These are phyloP conservation scores for Trematomus bernacchii DNA, from an alignment of 2,797 vertebrate genomes.

Conservation along the genomic window DNA sequence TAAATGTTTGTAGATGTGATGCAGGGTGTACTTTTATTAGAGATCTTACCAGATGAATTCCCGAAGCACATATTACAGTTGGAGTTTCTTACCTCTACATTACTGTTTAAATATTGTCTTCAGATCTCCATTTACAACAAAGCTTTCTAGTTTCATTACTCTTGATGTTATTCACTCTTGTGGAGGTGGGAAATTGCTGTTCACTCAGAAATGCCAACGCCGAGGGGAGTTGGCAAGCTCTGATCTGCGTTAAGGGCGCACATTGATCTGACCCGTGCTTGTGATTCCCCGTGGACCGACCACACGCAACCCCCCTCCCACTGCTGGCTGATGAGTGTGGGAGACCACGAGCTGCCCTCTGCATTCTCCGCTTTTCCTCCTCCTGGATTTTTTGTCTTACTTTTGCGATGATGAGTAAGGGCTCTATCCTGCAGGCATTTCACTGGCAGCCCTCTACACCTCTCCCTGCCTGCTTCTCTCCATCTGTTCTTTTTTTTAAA, in stretches of 20 bases:
- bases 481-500: conserved; percentile 71
- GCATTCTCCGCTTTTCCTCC: conserved; percentile 45
- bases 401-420: conserved; percentile 70
- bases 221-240: conserved; percentile 78
- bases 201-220: conserved; percentile 79
- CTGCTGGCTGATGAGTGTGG: conserved; percentile 68
- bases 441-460: conserved; percentile 56
- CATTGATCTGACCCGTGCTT: conserved; percentile 77
- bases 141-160: conserved; percentile 50
- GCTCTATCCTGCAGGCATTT: conserved; percentile 77
- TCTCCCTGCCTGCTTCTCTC: conserved; percentile 49
- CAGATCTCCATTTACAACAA: conserved; percentile 58
- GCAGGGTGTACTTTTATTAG: no score
- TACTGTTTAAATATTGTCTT: conserved; percentile 43
- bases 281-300: conserved; percentile 64
- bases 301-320: conserved; percentile 70
- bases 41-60: conserved; percentile 13
- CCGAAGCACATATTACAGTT: not conserved
- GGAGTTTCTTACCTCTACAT: conserved; percentile 1
- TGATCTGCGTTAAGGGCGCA: conserved; percentile 73
- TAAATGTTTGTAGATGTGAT: no score
- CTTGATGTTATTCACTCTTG: conserved; percentile 75
- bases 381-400: conserved; percentile 52
- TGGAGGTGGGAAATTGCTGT: conserved; percentile 78
- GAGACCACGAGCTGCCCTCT: conserved; percentile 69